These are phyloP conservation scores for Chiloscyllium punctatum DNA, from an alignment of 2,797 vertebrate species.

Conservation along the genomic window DNA sequence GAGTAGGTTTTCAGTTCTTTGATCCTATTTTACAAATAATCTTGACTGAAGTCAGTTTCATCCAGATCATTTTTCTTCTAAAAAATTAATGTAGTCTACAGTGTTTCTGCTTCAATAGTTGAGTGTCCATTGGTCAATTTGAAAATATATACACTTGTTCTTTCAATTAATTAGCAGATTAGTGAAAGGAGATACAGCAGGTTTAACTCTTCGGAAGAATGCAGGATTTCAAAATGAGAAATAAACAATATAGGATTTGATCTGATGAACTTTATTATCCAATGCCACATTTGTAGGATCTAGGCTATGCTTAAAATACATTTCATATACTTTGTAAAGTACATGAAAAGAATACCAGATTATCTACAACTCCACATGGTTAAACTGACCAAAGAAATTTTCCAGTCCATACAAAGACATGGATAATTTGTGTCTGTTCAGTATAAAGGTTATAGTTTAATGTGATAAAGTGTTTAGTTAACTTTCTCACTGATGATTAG, in stretches of 20 bases:
- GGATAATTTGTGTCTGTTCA: conserved; percentile 30
- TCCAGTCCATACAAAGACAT: conserved; percentile 30
- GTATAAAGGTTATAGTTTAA: conserved; percentile 37
- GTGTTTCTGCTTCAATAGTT: background rate
- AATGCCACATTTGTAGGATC: background rate
- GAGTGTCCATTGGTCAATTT: conserved; percentile 17
- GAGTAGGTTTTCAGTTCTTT: background rate
- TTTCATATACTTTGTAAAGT: background rate
- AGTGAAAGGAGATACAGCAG: background rate
- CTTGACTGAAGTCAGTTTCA: conserved; percentile 30
- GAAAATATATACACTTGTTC: conserved; percentile 5
- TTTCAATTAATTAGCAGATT: conserved; percentile 27
- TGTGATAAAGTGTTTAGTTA: conserved; percentile 36
- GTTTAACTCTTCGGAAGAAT: conserved; percentile 16
- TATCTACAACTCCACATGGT: conserved; percentile 3
- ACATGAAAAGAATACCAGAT: conserved; percentile 7
- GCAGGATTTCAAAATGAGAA: background rate
- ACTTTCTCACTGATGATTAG: conserved; percentile 32
- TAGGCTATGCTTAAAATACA: background rate
- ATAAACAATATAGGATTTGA: background rate
- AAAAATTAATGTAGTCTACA: conserved; percentile 6
- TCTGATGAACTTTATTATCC: background rate
- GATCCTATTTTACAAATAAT: conserved; percentile 25
- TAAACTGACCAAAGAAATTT: conserved; percentile 20
- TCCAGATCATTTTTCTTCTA: background rate